Percentiles rank a stretch among this genome's conserved stretches.
phyloP scores from a whole-genome alignment of 1,140 invertebrate species.

The Drosophila malerkotliana region DNA sequence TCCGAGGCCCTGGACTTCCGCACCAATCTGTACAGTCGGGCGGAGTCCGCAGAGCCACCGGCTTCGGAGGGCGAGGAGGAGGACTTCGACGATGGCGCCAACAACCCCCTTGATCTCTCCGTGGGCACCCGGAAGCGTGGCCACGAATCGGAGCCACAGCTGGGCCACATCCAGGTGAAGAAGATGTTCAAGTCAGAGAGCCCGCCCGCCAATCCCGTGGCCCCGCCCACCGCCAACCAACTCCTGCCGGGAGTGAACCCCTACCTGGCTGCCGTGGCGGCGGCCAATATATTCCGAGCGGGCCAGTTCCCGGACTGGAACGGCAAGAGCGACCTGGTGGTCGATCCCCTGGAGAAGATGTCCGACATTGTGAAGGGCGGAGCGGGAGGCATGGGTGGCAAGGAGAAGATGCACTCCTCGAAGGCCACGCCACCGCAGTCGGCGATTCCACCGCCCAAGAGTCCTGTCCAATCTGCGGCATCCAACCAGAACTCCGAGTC shows the following conservation, averaged over 20 bases:
- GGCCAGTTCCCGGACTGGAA: slow-evolving; percentile 89
- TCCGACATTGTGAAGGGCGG: slow-evolving; percentile 88
- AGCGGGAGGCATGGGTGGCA: slow-evolving; percentile 20
- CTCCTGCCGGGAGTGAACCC: slow-evolving; percentile 90
- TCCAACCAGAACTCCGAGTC: slow-evolving; percentile 28
- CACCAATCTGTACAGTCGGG: slow-evolving; percentile 69
- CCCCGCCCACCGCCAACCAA: slow-evolving; percentile 87
- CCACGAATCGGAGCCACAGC: slow-evolving; percentile 69
- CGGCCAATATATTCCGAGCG: slow-evolving; percentile 90
- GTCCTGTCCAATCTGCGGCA: slow-evolving; percentile 43
- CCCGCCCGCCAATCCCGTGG: slow-evolving; percentile 87
- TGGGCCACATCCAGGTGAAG: slow-evolving; percentile 80
- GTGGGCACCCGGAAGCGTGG: slow-evolving; percentile 90
- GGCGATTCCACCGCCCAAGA: slow-evolving; percentile 49
- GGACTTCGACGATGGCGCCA: slow-evolving; percentile 73
- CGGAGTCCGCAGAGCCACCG: slow-evolving; percentile 71
- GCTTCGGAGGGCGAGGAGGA: slow-evolving; percentile 85
- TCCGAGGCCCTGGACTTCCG: slow-evolving; percentile 80
- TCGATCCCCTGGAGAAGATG: slow-evolving; percentile 95
- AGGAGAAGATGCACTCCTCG: slow-evolving; percentile 83
- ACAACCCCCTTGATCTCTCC: slow-evolving; percentile 90
- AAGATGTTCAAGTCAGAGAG: slow-evolving; percentile 85
- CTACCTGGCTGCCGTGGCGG: slow-evolving; percentile 91
- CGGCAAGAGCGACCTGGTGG: slow-evolving; percentile 90
- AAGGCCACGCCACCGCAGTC: slow-evolving; percentile 43